Evolutionary conservation across 2,797 vertebrate genomes (phyloP).

Genomic region (Tangara arthus): DNA sequence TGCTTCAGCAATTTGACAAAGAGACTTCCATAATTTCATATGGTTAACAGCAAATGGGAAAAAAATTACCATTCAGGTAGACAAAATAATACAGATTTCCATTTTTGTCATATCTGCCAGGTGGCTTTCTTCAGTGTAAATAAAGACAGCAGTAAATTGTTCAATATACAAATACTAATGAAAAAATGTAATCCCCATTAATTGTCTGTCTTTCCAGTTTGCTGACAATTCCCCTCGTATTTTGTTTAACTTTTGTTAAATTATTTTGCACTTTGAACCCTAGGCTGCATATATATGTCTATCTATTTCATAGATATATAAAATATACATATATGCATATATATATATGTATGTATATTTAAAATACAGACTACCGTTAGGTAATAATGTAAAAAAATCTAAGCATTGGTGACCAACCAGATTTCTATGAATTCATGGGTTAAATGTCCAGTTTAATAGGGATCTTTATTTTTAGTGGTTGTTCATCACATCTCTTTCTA

Average conservation of each 20-base stretch:
- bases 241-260: not conserved
- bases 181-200: not conserved
- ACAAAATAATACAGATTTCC: not conserved
- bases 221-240: accelerated
- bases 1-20: not conserved
- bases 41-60: not conserved
- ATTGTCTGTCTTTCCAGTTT: not conserved
- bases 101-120: not conserved
- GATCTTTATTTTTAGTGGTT: not conserved
- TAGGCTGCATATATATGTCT: not conserved
- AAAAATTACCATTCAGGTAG: not conserved
- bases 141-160: not conserved
- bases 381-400: not conserved
- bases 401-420: not conserved
- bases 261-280: not conserved
- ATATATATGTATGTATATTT: no score
- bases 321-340: not conserved
- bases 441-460: not conserved
- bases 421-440: not conserved
- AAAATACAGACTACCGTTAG: accelerated
- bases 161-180: not conserved
- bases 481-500: not conserved
- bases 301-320: not conserved
- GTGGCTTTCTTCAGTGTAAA: not conserved
- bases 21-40: not conserved